Base-by-base conservation (phyloP, 2,797 vertebrate genomes). In the Catostomus latipinnis region DNA sequence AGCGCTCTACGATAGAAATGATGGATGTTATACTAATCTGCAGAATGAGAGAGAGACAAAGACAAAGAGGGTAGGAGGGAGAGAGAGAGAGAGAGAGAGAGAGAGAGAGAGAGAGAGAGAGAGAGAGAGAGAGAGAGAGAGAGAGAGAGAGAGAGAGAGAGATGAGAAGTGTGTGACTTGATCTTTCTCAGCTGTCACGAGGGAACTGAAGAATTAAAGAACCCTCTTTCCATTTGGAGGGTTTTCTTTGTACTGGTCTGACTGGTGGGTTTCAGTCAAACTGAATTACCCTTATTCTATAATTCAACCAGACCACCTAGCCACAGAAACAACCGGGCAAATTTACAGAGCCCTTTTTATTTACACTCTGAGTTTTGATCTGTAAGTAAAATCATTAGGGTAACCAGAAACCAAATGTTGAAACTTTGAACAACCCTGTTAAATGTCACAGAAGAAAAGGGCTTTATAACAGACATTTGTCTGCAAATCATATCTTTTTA, bases 231-330 rank as follows among this genome's bases (percentile, higher is more conserved):
- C 69, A 70, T 48, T 49, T 68, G 62, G 68, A 71, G 18, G 46
- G 4, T 57, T 80, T 69, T 2, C 58, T 81, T 69, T 82, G 50
- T 77, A 63, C 66, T 80, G 48, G 67, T 71, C 71, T 63, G 52
- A 78, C 79, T 80, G 71, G 53, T 63, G 43, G 69, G 62, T 57
- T 83, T 58, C 80, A 78, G 74, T 61, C 74, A 8, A 76, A 82
- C 65, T 46, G 62, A 58, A 67, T 61, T 66, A 63, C 53, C 61
- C 58, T 67, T 48, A 80, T 63, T 69, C 46, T 67, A 14, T 73
- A 76, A 62, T 60, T 13, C 70, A 61, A 22, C 4, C n/a, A 56
- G 66, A 85, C 76, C 82, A 83, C 65, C 78, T 13, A 45, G 58
- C 46, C 62, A 52, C 67, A 81, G 7, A 58, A 69, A 56, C 12